These are phyloP conservation scores for Sebastes vulpes DNA, from an alignment of 2,797 vertebrate species.

Conservation along the genomic window DNA sequence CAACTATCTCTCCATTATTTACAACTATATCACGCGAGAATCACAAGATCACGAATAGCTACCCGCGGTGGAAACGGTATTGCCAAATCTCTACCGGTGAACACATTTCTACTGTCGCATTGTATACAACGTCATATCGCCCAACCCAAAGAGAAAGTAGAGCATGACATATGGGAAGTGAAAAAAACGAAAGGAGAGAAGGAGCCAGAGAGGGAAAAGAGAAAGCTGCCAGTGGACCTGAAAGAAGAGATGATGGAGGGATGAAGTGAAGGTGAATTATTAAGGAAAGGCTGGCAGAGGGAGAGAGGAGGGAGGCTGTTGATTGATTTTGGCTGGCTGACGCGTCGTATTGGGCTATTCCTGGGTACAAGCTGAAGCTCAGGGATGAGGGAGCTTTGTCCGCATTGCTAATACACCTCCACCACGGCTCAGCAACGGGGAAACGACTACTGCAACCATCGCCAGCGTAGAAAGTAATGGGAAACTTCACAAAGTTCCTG, in stretches of 20 bases:
- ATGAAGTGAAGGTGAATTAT: conserved; percentile 69
- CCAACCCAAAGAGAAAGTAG: neutral
- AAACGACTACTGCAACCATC: neutral
- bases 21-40: no score
- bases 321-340: conserved; percentile 70
- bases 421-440: neutral
- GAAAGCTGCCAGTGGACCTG: conserved; percentile 19
- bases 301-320: conserved; percentile 28
- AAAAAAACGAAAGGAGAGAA: neutral
- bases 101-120: neutral
- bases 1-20: no score
- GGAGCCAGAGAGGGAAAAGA: neutral
- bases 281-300: conserved; percentile 30
- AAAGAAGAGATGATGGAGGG: conserved; percentile 50
- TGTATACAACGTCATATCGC: neutral
- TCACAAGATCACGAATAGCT: no score
- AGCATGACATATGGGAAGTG: neutral
- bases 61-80: no score
- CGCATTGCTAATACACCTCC: conserved; percentile 29
- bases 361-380: conserved; percentile 28
- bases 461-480: neutral
- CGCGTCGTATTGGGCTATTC: conserved; percentile 44
- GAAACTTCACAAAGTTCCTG: neutral
- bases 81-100: no score
- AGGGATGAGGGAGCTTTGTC: conserved; percentile 28